Evolutionary conservation across 2,888 invertebrate genomes (phyloP), one percentile per base, ranked within the genome.

Genomic region (Heliconius hortense): DNA sequence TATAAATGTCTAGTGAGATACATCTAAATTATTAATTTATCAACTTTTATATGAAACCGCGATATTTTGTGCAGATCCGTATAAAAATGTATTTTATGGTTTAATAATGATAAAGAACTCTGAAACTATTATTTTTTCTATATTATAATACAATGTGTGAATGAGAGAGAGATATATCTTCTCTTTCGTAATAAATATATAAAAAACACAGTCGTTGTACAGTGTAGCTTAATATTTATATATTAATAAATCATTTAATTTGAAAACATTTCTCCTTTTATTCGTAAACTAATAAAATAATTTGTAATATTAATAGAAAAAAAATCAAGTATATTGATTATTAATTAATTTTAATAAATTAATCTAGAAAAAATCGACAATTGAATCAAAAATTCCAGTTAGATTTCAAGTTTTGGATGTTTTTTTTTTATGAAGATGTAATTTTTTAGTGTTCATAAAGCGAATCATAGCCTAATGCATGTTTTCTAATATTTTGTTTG

Each of bases 1-100:
- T 66, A 26, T 13, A 43, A 26, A 66, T n/a, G 15, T 39, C 66
- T 66, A 66, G 24, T 39, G 66, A 39, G 39, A 66, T 66, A 66
- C 39, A 18, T 18, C 18, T 43, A 66, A 35, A 43, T 43, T 66
- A 64, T 43, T 43, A 39, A 26, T 66, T 43, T 11, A 60, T 60
- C 7, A 26, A 60, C 7, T 26, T 60, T 39, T 24, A 26, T 26
- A 66, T 39, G 64, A 66, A 66, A 64, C 39, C 39, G 24, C n/a
- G n/a, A 66, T 43, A 39, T 24, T 66, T 66, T 66, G 66, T 66
- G 66, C 66, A 43, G 8, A 64, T 35, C 21, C 48, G 7, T 48
- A 48, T 21, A 48, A 35, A 35, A 35, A 35, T 35, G 35, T 35
- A 35, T 35, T 35, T 35, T 10, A 35, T 35, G n/a, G n/a, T 56